These are phyloP conservation scores for Myiagra hebetior DNA, from an alignment of 2,113 vertebrate genomes.

Conservation along the genomic window DNA sequence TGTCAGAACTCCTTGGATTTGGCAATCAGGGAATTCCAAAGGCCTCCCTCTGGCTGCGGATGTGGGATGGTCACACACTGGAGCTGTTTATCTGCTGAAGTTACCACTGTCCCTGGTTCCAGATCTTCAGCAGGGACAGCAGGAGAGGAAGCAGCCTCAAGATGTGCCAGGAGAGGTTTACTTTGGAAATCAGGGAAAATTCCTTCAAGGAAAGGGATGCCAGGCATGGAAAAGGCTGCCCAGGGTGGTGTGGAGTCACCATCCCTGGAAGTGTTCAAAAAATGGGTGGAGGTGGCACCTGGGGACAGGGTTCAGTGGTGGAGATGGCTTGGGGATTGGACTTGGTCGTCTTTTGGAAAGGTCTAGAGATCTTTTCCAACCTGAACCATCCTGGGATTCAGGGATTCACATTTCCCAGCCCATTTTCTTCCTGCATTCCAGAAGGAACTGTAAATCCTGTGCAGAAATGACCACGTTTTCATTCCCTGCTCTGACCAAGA, in stretches of 20 bases:
- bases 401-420: background rate
- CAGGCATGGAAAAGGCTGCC: too few species aligned
- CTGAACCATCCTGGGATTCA: background rate
- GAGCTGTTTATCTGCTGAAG: background rate
- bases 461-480: background rate
- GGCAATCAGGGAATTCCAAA: background rate
- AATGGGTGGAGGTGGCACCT: background rate
- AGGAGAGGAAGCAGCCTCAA: background rate
- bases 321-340: background rate
- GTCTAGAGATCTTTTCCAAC: background rate
- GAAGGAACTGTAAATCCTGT: background rate
- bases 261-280: background rate
- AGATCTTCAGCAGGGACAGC: background rate
- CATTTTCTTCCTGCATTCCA: background rate
- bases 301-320: background rate
- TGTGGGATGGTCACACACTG: too few species aligned
- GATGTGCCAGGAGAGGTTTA: background rate
- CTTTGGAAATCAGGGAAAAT: background rate
- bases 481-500: background rate
- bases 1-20: background rate
- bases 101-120: fast-evolving
- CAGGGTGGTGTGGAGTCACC: fast-evolving
- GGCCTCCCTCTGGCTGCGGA: background rate
- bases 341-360: background rate
- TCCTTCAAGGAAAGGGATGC: background rate